These are phyloP conservation scores for Ephestia elutella DNA, from an alignment of 1,140 invertebrate species.

Conservation along the genomic window DNA sequence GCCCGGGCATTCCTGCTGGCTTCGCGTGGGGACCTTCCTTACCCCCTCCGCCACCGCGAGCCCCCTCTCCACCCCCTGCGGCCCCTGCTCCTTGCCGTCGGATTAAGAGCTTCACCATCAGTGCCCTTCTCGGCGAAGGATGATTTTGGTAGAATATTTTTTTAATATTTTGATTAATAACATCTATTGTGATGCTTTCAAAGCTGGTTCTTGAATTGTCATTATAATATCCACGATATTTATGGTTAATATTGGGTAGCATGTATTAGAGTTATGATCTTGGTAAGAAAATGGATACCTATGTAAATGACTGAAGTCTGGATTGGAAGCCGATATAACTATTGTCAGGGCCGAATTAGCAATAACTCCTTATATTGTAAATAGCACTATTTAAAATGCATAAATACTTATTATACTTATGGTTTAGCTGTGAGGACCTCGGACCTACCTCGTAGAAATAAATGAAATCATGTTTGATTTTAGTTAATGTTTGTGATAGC, in stretches of 20 bases:
- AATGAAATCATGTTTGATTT: not conserved
- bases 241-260: no score
- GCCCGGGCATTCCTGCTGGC: conserved; percentile 30
- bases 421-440: not conserved
- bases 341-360: no score
- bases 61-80: conserved; percentile 41
- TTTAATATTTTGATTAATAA: not conserved
- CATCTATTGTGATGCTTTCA: not conserved
- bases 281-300: no score
- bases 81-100: conserved; percentile 47
- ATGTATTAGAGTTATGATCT: no score
- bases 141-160: conserved; percentile 26
- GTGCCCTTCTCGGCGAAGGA: conserved; percentile 62
- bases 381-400: no score
- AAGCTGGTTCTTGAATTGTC: no score
- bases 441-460: conserved; percentile 2
- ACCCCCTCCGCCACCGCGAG: conserved; percentile 37
- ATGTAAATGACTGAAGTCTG: no score
- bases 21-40: conserved; percentile 41
- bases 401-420: not conserved
- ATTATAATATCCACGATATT: no score
- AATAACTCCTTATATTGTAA: no score
- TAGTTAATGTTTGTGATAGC: not conserved
- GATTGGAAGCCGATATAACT: no score
- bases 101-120: conserved; percentile 67